A percentile compares a stretch with the other conserved stretches of the same genome.
Evolutionary conservation across 2,888 invertebrate genomes (phyloP).

Genomic region (Drosophila meridionalis): DNA sequence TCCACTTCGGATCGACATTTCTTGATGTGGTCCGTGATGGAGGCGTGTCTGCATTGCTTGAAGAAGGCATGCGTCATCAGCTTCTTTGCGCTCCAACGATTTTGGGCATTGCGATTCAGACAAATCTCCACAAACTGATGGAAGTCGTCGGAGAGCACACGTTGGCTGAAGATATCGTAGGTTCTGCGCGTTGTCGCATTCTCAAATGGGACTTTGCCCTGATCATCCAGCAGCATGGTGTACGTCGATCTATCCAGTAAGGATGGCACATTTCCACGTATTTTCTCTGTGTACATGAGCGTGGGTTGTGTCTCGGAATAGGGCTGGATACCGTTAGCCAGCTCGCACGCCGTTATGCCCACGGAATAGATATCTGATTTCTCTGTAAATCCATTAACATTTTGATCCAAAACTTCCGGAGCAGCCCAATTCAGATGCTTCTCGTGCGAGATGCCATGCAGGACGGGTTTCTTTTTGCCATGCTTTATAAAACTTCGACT

Average conservation of each 20-base stretch:
- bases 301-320: slow-evolving; percentile 94
- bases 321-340: slow-evolving; percentile 94
- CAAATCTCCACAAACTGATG: slow-evolving; percentile 92
- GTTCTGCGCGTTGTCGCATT: slow-evolving; percentile 57
- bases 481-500: slow-evolving; percentile 90
- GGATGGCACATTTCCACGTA: slow-evolving; percentile 90
- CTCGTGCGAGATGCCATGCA: slow-evolving; percentile 90
- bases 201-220: slow-evolving; percentile 57
- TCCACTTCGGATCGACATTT: slow-evolving; percentile 75
- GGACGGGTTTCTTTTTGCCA: slow-evolving; percentile 89
- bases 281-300: slow-evolving; percentile 95
- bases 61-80: slow-evolving; percentile 91
- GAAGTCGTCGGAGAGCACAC: slow-evolving; percentile 91
- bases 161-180: slow-evolving; percentile 86
- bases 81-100: slow-evolving; percentile 89
- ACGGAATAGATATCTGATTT: slow-evolving; percentile 96
- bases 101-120: slow-evolving; percentile 88
- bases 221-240: slow-evolving; percentile 83
- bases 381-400: slow-evolving; percentile 93
- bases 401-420: slow-evolving; percentile 96
- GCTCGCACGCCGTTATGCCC: slow-evolving; percentile 92
- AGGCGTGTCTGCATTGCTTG: slow-evolving; percentile 87
- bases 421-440: slow-evolving; percentile 93
- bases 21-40: slow-evolving; percentile 82
- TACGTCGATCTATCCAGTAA: slow-evolving; percentile 91